Base-by-base conservation (phyloP, 2,888 invertebrate genomes). In the Ophion ellenae region DNA sequence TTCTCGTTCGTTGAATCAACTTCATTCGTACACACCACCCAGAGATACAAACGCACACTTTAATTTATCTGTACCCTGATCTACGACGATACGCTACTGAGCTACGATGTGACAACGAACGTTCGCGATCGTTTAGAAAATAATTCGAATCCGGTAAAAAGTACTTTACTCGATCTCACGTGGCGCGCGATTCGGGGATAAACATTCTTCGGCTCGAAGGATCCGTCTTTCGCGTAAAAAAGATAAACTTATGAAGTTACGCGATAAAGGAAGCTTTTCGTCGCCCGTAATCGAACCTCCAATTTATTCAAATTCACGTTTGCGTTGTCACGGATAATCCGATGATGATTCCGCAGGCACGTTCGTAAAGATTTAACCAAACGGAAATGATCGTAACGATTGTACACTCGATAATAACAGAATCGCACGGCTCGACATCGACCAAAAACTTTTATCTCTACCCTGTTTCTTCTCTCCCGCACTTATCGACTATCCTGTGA, bases 1-100 rank as follows among this genome's bases (percentile, higher is more conserved):
- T 66, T 74, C 6, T n/a, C 63, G 10, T 61, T 61, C 61, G 61
- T 2, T 53, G 28, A 40, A 45, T 47, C 81, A 77, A 71, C 73
- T 80, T 73, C 59, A 84, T 28, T 57, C 32, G 66, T 14, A 24
- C 28, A 66, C 53, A 67, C 67, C 81, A 81, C 70, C 67, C 61
- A 45, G 11, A 53, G 67, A 76, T 28, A 57, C 9, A 63, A 63
- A 57, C 47, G 40, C 53, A 47, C 36, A 47, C 45, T 20, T 64
- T 64, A 28, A 57, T 32, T 71, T 24, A 57, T 24, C 20, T 73
- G n/a, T 74, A 63, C 45, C n/a, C 61, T 36, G 36, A 66, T 17
- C 53, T 53, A 17, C 17, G 17, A 17, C 17, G 53, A 5, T 5
- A 5, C 14, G 53, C 14, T 53, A 53, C 53, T 17, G 53, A 17